These are phyloP conservation scores for Apamea crenata DNA, from an alignment of 2,888 invertebrate species.

Conservation along the genomic window DNA sequence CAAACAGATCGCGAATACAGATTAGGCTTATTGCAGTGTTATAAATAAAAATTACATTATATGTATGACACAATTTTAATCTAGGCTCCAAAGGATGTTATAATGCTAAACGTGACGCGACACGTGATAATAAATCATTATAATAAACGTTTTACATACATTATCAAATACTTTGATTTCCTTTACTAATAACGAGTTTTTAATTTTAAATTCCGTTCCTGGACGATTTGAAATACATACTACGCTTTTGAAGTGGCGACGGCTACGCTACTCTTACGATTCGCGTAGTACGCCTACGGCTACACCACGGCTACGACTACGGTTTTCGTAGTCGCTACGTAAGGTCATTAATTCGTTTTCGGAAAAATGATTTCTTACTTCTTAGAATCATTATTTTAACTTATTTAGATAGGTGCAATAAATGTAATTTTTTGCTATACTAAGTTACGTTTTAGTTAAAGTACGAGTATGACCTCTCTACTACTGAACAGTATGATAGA, in stretches of 20 bases:
- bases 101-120: neutral
- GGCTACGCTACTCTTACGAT: too few species aligned
- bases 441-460: neutral
- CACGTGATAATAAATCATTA: neutral
- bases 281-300: neutral
- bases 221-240: neutral
- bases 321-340: neutral
- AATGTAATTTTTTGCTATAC: neutral
- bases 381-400: neutral
- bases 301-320: neutral
- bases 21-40: neutral
- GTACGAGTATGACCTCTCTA: neutral
- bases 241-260: neutral
- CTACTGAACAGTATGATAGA: neutral
- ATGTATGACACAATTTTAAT: slow-evolving; percentile 19
- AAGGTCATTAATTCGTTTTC: neutral
- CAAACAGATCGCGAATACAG: too few species aligned
- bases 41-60: slow-evolving; percentile 5
- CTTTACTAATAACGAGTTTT: neutral
- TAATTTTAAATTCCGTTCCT: neutral
- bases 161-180: slow-evolving; percentile 14
- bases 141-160: neutral
- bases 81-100: slow-evolving; percentile 7
- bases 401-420: neutral
- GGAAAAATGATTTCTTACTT: neutral